Conservation (phyloP, 2,113 vertebrate species). For the Tinamus guttatus region DNA sequence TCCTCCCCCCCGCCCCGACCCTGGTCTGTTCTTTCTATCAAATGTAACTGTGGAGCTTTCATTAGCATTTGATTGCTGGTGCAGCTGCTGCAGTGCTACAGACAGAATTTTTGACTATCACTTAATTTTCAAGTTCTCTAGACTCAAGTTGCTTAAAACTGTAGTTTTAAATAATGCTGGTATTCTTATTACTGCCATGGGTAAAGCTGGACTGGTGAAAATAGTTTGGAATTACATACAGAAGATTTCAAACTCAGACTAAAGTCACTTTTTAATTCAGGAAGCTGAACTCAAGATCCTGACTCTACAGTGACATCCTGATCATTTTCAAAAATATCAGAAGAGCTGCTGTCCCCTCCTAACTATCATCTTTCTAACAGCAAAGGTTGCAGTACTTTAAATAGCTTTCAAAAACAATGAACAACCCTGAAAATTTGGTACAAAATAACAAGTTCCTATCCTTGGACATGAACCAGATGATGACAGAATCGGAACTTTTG, state of each 20-base stretch:
- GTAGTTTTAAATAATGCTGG: neutral
- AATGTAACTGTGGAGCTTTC: neutral
- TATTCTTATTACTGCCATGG: neutral
- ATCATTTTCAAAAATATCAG: neutral
- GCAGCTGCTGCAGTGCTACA: neutral
- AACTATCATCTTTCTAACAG: neutral
- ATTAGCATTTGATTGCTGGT: neutral
- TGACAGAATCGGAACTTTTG: neutral
- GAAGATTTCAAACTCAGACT: neutral
- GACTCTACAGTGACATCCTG: neutral
- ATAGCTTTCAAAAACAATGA: neutral
- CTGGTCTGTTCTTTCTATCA: neutral
- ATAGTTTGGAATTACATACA: neutral
- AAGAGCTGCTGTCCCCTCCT: neutral
- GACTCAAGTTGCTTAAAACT: neutral
- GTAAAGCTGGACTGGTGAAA: accelerated
- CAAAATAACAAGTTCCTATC: neutral
- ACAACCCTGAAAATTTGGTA: neutral
- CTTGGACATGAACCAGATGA: neutral
- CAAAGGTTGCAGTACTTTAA: neutral
- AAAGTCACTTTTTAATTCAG: neutral
- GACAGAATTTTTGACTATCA: neutral
- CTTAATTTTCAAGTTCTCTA: neutral
- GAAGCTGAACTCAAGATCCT: neutral
- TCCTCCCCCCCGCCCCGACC: too few species aligned